These are phyloP conservation scores for Siniperca chuatsi DNA, from an alignment of 2,113 vertebrate species.

Conservation along the genomic window DNA sequence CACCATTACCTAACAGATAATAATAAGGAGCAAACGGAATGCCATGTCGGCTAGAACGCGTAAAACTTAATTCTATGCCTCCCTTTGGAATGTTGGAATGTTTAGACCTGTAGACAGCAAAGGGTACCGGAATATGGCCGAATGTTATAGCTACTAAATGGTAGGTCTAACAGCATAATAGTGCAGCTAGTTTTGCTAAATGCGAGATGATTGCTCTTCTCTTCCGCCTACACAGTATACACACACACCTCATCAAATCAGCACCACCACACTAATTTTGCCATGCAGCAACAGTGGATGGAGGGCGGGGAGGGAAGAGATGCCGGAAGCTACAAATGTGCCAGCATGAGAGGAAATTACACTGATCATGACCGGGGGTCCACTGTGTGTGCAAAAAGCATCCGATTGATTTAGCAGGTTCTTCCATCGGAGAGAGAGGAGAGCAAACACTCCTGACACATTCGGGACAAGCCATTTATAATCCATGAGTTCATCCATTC, in stretches of 20 bases:
- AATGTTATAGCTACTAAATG: neutral
- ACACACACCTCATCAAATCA: conserved; percentile 63
- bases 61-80: neutral
- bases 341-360: conserved; percentile 75
- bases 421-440: conserved; percentile 53
- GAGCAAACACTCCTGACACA: conserved; percentile 71
- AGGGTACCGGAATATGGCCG: neutral
- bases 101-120: neutral
- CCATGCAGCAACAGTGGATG: conserved; percentile 34
- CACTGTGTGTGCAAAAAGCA: conserved; percentile 66
- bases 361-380: conserved; percentile 74
- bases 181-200: neutral
- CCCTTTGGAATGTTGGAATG: conserved; percentile 13
- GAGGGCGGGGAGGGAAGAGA: conserved; percentile 29
- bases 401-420: conserved; percentile 74
- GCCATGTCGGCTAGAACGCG: neutral
- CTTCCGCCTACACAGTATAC: conserved; percentile 23
- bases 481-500: conserved; percentile 57
- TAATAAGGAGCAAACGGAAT: too few relatives aligned
- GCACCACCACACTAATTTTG: conserved; percentile 60
- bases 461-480: conserved; percentile 72
- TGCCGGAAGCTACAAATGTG: conserved; percentile 75
- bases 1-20: too few relatives aligned
- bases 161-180: neutral
- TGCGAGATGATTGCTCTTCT: conserved; percentile 3